Evolutionary conservation across 2,797 vertebrate genomes (phyloP).

Genomic region (Cottoperca gobio): DNA sequence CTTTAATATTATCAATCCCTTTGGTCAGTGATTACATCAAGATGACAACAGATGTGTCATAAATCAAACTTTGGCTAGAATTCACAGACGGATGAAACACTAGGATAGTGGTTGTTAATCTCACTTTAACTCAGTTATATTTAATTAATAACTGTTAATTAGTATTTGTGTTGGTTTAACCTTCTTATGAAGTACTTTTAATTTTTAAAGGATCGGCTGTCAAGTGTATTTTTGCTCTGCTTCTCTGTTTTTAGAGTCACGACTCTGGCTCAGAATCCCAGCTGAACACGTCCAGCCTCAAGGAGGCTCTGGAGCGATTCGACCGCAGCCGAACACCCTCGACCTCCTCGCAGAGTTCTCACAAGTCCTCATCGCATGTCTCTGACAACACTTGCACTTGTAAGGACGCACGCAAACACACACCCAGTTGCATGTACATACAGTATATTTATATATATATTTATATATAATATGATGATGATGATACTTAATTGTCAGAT

Average conservation of each 20-base stretch:
- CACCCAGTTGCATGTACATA: not conserved
- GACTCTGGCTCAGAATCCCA: constrained; percentile 94
- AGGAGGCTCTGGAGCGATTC: constrained; percentile 95
- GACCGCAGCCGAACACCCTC: constrained; percentile 93
- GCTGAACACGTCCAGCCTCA: constrained; percentile 94
- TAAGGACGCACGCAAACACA: constrained; percentile 78
- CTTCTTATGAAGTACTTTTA: too few species aligned
- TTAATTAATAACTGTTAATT: not conserved
- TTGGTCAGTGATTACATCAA: constrained; percentile 12
- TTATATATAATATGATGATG: too few species aligned
- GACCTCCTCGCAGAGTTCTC: constrained; percentile 93
- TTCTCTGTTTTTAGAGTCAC: constrained; percentile 83
- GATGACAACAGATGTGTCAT: not conserved
- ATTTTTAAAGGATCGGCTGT: not conserved
- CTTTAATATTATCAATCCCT: not conserved
- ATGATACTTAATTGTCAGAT: too few species aligned
- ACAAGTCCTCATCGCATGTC: constrained; percentile 93
- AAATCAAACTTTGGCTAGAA: not conserved
- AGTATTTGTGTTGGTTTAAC: too few species aligned
- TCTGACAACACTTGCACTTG: constrained; percentile 94
- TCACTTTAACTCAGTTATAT: not conserved
- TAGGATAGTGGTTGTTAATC: not conserved
- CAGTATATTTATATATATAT: too few species aligned
- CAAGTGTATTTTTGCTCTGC: not conserved
- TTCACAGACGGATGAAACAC: not conserved